These are phyloP conservation scores for Sebastes aleutianus DNA, from an alignment of 2,797 vertebrate genomes.

Conservation along the genomic window DNA sequence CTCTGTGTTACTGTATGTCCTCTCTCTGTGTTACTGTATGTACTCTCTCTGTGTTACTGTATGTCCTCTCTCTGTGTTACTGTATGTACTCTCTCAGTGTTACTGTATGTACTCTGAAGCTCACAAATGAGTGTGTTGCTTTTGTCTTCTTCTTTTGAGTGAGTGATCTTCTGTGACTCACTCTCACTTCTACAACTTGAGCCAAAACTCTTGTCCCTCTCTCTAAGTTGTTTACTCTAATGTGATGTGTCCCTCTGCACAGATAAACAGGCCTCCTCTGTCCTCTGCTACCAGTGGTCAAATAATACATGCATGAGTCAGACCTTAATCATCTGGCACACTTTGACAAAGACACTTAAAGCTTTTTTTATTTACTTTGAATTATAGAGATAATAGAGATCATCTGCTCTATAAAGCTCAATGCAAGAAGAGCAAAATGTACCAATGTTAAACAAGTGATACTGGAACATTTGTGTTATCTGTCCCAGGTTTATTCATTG, in stretches of 20 bases:
- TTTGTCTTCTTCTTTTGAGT: neutral
- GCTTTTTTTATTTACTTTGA: neutral
- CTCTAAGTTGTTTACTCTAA: neutral
- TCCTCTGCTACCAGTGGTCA: neutral
- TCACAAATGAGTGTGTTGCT: neutral
- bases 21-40: too few species aligned
- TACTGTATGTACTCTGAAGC: neutral
- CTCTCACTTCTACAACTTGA: neutral
- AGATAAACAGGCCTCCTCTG: slow-evolving; percentile 7
- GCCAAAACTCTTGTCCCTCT: neutral
- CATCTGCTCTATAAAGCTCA: neutral
- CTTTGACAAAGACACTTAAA: neutral
- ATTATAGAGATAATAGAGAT: neutral
- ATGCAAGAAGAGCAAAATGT: neutral
- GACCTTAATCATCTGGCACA: neutral
- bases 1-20: too few species aligned
- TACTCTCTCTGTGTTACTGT: too few species aligned
- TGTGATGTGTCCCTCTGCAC: neutral
- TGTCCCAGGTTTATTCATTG: neutral
- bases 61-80: too few species aligned
- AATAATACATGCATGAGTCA: neutral
- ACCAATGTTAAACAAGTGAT: neutral
- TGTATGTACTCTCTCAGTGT: too few species aligned
- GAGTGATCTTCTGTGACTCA: neutral
- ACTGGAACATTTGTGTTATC: too few species aligned